Base-by-base conservation (phyloP, 2,113 vertebrate genomes). In the Mesembrinibis cayennensis region DNA sequence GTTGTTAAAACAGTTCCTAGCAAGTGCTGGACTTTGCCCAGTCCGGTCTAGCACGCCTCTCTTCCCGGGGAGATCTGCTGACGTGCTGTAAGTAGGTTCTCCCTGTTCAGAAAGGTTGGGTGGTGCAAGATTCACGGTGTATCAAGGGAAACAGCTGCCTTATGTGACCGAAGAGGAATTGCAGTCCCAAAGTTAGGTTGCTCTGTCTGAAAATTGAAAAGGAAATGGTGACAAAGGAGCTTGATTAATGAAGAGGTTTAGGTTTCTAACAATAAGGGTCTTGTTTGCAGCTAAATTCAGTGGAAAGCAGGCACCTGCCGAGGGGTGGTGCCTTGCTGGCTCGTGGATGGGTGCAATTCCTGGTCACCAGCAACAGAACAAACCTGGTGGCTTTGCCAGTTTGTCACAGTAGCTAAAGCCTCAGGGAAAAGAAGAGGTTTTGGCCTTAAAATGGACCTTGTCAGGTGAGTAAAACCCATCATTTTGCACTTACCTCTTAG, bases 71-170 rank as follows among this genome's bases (percentile, higher is more conserved):
- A 70, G 45, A 26, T 50, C 5, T 0, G 13, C 34, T 3, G 0
- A 15, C 4, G 0, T 29, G 7, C 25, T 29, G 8, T 21, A 10
- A 42, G 50, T 30, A 66, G 59, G 20, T 72, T 67, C 30, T 59
- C 26, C 42, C 23, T 14, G 4, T 22, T 53, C 40, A 12, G 63
- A 26, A 77, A 8, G 26, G 27, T 10, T 49, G 71, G 45, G 16
- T 26, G 25, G 2, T 13, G 1, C 4, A 4, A 49, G 14, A 40
- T 30, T 16, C 1, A 2, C 5, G 10, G 23, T 17, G 5, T 29
- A 10, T 18, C 10, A 19, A 9, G 67, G 78, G 58, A 77, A 67
- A 22, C 6, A 6, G 18, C 73, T 38, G 23, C 2, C 0, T 26
- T 34, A 2, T 13, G 20, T 9, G 29, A 62, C 36, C 44, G 7